phyloP scores from a whole-genome alignment of 2,888 invertebrate genomes.

The Acanthoscelides obtectus region DNA sequence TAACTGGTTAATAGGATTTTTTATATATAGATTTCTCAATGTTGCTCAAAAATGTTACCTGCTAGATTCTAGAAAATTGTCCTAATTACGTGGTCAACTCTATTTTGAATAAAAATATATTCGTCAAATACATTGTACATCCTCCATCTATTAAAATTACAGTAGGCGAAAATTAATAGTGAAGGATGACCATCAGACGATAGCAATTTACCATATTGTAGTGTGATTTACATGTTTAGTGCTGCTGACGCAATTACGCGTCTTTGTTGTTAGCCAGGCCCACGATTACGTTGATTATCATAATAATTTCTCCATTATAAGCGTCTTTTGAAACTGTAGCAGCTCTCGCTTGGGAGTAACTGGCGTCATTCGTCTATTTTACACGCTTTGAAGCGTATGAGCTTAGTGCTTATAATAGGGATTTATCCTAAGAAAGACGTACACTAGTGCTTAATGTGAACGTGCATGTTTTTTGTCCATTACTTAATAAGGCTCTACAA shows the following conservation, averaged over 20 bases:
- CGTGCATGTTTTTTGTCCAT: no score
- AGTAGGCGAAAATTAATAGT: neutral
- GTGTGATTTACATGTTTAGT: constrained; percentile 36
- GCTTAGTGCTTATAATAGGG: neutral
- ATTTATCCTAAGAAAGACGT: neutral
- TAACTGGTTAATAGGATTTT: no score
- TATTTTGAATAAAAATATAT: no score
- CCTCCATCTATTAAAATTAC: neutral
- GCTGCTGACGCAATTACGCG: constrained; percentile 24
- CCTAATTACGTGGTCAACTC: no score
- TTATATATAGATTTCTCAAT: no score
- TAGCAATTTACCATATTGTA: constrained; percentile 35
- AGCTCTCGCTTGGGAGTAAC: neutral
- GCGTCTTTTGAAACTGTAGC: neutral
- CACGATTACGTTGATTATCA: neutral
- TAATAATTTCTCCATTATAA: neutral
- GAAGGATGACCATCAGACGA: constrained; percentile 25
- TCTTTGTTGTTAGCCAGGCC: neutral
- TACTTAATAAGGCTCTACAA: no score
- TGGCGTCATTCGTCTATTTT: neutral
- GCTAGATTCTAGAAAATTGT: no score
- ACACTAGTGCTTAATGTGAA: no score
- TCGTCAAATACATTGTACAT: no score
- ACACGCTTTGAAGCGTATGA: neutral
- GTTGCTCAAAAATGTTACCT: no score